phyloP scores from a whole-genome alignment of 1,140 invertebrate species.

The Hermetia illucens region DNA sequence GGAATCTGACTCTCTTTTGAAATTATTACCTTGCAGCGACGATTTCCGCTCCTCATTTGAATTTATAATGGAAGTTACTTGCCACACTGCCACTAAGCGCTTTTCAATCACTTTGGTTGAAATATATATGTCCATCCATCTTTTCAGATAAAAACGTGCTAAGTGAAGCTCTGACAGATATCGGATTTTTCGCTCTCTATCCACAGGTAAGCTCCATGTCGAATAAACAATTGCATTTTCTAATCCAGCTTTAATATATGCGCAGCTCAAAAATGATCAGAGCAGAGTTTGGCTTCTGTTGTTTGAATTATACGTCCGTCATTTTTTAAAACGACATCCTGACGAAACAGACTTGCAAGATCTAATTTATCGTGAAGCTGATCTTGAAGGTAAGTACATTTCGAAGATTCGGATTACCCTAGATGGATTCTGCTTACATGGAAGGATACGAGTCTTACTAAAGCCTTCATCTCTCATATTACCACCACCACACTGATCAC shows the following conservation, averaged over 20 bases:
- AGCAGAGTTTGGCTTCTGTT: constrained; percentile 42
- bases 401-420: too few relatives aligned
- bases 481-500: not conserved
- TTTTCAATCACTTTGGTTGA: too few relatives aligned
- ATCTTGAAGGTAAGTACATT: constrained; percentile 31
- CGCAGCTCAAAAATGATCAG: constrained; percentile 25
- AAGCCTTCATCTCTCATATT: not conserved
- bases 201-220: constrained; percentile 32
- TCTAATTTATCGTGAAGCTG: constrained; percentile 30
- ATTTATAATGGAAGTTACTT: too few relatives aligned
- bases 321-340: constrained; percentile 34
- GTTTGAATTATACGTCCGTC: constrained; percentile 45
- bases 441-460: too few relatives aligned
- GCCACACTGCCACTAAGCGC: too few relatives aligned
- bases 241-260: too few relatives aligned
- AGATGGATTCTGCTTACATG: too few relatives aligned
- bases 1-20: too few relatives aligned
- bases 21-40: too few relatives aligned
- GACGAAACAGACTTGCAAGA: constrained; percentile 22
- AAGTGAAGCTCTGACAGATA: constrained; percentile 46
- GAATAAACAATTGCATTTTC: too few relatives aligned
- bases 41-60: too few relatives aligned
- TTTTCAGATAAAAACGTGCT: constrained; percentile 55
- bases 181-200: constrained; percentile 43
- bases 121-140: too few relatives aligned